These are phyloP conservation scores for Rhagium mordax DNA, from an alignment of 2,888 invertebrate genomes.

Conservation along the genomic window DNA sequence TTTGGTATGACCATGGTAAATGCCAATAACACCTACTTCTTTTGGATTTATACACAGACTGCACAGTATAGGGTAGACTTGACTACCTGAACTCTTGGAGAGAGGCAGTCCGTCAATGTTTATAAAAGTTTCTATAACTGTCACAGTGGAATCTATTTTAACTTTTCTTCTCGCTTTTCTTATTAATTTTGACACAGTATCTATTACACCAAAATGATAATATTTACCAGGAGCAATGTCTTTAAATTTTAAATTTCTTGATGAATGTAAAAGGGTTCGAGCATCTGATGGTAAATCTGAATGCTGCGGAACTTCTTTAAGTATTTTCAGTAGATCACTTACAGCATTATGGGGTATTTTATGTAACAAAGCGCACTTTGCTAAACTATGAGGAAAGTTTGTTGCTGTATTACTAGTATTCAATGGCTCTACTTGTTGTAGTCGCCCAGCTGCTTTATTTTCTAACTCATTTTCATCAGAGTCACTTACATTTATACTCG, in stretches of 20 bases:
- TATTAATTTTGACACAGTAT: conserved; percentile 19
- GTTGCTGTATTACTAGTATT: background rate
- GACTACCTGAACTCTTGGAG: conserved; percentile 41
- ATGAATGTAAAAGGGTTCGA: conserved; percentile 38
- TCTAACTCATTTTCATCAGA: background rate
- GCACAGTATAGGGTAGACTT: conserved; percentile 38
- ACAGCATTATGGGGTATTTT: background rate
- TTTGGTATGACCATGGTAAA: conserved; percentile 43
- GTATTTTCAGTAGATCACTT: background rate
- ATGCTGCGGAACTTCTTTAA: background rate
- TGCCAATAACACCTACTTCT: conserved; percentile 35
- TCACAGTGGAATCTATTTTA: background rate
- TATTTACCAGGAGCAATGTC: conserved; percentile 29
- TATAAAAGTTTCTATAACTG: conserved; percentile 38
- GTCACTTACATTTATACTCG: background rate
- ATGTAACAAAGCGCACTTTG: background rate
- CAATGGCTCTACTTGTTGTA: background rate
- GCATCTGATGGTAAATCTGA: conserved; percentile 34
- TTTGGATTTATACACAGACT: conserved; percentile 21
- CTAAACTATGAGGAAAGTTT: background rate
- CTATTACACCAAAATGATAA: conserved; percentile 41
- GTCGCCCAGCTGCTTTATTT: background rate
- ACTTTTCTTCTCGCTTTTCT: too few species aligned
- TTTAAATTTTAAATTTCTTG: conserved; percentile 19
- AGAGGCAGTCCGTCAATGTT: conserved; percentile 41